phyloP scores from a whole-genome alignment of 2,113 vertebrate species.

The Centropristis striata region DNA sequence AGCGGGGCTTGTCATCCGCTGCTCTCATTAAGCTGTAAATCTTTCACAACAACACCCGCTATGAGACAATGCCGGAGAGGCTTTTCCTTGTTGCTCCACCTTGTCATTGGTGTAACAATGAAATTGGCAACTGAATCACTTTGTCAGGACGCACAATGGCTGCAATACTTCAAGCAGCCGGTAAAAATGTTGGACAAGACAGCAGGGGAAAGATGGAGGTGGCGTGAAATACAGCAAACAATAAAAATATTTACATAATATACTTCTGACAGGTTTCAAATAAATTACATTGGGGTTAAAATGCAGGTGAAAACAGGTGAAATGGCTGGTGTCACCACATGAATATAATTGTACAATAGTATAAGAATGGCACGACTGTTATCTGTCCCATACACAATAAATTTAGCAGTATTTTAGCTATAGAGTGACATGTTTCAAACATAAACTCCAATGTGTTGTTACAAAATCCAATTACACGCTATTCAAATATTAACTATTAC shows the following conservation, averaged over 20 bases:
- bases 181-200: constrained; percentile 80
- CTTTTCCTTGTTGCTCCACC: constrained; percentile 72
- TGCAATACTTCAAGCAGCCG: constrained; percentile 44
- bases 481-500: no score
- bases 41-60: constrained; percentile 74
- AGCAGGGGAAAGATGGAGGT: constrained; percentile 22
- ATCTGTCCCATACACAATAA: not conserved
- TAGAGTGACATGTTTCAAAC: no score
- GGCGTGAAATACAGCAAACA: constrained; percentile 21
- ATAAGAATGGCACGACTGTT: not conserved
- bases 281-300: no score
- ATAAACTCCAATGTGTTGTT: no score
- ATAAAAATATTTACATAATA: constrained; percentile 10
- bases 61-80: constrained; percentile 75
- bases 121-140: constrained; percentile 63
- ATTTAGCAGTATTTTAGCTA: not conserved
- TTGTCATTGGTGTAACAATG: constrained; percentile 71
- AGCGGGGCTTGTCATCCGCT: constrained; percentile 59
- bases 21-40: constrained; percentile 88
- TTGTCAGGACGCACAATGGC: constrained; percentile 66
- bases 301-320: no score
- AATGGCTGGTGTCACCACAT: no score
- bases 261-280: not conserved
- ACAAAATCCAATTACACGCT: no score
- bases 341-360: not conserved